Percentiles rank a stretch among this genome's conserved stretches.
Conservation (phyloP, 1,140 invertebrate species). For the Tetragonula clypearis region DNA sequence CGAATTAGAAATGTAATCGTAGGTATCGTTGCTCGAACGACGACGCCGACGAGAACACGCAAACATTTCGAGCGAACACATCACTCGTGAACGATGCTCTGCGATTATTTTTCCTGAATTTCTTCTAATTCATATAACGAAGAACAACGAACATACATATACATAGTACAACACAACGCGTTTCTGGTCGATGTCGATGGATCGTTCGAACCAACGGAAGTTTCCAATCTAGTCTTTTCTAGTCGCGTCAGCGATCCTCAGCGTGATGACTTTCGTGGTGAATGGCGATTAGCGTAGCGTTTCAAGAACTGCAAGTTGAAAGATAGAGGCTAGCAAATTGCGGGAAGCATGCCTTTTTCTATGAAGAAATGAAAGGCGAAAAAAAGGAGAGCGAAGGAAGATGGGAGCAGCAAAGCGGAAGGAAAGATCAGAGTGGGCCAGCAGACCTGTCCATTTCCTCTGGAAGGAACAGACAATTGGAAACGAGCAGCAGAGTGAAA, state of each 20-base stretch:
- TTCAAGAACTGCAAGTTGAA: background rate
- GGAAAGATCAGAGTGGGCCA: background rate
- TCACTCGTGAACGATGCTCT: too few relatives aligned
- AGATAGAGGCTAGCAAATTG: background rate
- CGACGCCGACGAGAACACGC: background rate
- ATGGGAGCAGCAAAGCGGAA: too few relatives aligned
- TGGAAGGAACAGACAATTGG: background rate
- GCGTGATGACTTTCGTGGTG: background rate
- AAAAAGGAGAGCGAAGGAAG: background rate
- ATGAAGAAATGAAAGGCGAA: background rate
- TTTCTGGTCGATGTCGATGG: background rate
- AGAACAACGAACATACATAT: background rate
- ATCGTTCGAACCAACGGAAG: background rate
- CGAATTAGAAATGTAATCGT: background rate
- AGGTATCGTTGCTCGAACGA: constrained; percentile 1
- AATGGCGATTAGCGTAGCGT: background rate
- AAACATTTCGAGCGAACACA: too few relatives aligned
- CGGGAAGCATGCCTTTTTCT: background rate
- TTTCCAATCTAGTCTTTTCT: constrained; percentile 27
- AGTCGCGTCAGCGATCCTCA: constrained; percentile 13
- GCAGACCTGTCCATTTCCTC: background rate
- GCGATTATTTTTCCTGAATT: background rate
- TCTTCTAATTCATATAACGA: background rate
- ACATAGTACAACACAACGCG: background rate
- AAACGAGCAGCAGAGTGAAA: background rate